phyloP scores from a whole-genome alignment of 2,797 vertebrate genomes.

The Megalops cyprinoides region DNA sequence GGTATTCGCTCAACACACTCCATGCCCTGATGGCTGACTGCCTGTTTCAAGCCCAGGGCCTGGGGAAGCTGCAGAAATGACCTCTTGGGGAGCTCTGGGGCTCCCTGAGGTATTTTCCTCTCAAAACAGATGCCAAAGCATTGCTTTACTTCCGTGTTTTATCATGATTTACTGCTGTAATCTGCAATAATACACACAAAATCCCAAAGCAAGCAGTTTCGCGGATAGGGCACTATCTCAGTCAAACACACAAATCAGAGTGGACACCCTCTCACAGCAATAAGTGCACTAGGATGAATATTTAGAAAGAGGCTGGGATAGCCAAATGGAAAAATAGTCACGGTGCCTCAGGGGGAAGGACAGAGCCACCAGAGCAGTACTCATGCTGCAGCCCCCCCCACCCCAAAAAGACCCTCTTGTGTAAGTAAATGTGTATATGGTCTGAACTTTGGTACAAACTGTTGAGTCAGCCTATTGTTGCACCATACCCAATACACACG shows the following conservation, averaged over 20 bases:
- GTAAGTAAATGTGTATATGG: too few species aligned
- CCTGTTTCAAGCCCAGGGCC: background rate
- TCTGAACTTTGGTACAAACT: too few species aligned
- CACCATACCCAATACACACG: too few species aligned
- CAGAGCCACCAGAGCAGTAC: too few species aligned
- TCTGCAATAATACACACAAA: constrained; percentile 17
- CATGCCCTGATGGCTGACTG: background rate
- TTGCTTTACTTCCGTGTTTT: constrained; percentile 22
- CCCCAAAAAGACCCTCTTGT: too few species aligned
- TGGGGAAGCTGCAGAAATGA: background rate
- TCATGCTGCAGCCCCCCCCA: too few species aligned
- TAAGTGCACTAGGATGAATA: constrained; percentile 23
- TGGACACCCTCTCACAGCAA: constrained; percentile 20
- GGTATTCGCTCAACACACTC: background rate
- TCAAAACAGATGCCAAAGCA: background rate
- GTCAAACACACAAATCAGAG: constrained; percentile 30
- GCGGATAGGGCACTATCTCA: constrained; percentile 6
- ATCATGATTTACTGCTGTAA: constrained; percentile 14
- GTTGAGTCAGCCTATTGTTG: too few species aligned
- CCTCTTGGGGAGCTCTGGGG: background rate
- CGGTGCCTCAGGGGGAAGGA: background rate
- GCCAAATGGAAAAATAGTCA: constrained; percentile 17
- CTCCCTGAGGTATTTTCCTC: background rate
- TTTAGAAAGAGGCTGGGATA: constrained; percentile 18
- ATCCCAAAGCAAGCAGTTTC: constrained; percentile 24